Evolutionary conservation across 2,797 vertebrate species (phyloP), one percentile per base, ranked within the genome.

Genomic region (Gallinago stenura): DNA sequence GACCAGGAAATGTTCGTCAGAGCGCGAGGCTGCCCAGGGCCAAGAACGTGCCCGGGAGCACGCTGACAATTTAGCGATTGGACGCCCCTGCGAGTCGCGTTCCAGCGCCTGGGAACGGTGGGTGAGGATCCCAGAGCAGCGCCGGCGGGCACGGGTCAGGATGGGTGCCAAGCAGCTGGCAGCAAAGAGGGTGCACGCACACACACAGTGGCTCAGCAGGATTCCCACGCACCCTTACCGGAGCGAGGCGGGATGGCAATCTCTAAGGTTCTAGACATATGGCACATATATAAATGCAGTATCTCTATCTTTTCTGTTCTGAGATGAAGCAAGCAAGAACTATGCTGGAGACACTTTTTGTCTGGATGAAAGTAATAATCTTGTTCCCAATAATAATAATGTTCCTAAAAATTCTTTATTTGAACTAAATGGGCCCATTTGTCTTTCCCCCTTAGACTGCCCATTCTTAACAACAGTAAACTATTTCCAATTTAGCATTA

Each of bases 41-140:
- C 93, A 96, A 69, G 95, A 96, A 78, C 57, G 45, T 95, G 91
- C 90, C 93, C 75, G 82, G 93, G 72, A 94, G 87, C 80, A 88
- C 1, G 24, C 71, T 12, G 65, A 64, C n/a, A 75, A 56, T 90
- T 88, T n/a, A 90, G 93, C 85, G 33, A 24, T 2, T 54, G 85
- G 87, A 87, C 2, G 6, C 26, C n/a, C 69, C 24, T 1, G 41
- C 54, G 30, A 64, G 21, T 26, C 7, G 3, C 65, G 22, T 91
- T 93, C 82, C 87, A 81, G 76, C 0, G 2, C 43, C 65, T 46
- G 8, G 41, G 70, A 86, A 53, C 0, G 3, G 46, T 19, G 0
- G 0, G 25, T 25, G 0, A 0, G 28, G 46, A 28, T 83, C 57
- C 53, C 90, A 45, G 10, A 4, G 93, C 85, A 39, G 39, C 3